phyloP scores from a whole-genome alignment of 2,888 invertebrate species.

The Apodemia duryi region DNA sequence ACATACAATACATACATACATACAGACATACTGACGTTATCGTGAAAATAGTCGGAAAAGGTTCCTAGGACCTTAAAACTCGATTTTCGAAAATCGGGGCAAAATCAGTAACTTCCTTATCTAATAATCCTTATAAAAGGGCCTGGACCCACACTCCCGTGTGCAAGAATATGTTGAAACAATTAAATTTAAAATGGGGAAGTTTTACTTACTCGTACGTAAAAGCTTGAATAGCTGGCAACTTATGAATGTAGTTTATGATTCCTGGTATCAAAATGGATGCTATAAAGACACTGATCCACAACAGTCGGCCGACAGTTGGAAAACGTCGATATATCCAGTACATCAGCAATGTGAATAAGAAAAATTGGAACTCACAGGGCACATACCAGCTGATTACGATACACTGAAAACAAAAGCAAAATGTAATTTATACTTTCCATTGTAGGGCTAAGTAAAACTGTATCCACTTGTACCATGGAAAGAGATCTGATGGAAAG shows the following conservation, averaged over 20 bases:
- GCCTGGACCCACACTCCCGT: no score
- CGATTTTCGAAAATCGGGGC: no score
- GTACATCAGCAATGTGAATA: slow-evolving; percentile 72
- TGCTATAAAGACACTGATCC: slow-evolving; percentile 48
- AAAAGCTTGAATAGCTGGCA: slow-evolving; percentile 77
- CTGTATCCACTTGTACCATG: no score
- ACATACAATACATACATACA: no score
- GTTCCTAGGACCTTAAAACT: no score
- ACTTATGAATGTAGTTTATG: slow-evolving; percentile 66
- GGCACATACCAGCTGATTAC: slow-evolving; percentile 84
- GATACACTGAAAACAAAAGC: slow-evolving; percentile 77
- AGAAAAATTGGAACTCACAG: slow-evolving; percentile 84
- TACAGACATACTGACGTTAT: no score
- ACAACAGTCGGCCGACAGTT: slow-evolving; percentile 53
- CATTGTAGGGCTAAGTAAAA: no score
- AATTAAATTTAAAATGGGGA: background rate
- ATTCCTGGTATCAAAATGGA: slow-evolving; percentile 73
- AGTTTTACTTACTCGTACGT: slow-evolving; percentile 71
- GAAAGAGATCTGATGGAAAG: no score
- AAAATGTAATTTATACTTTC: background rate
- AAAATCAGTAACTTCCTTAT: no score
- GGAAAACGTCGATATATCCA: slow-evolving; percentile 60
- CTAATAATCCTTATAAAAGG: no score
- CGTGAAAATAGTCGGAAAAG: no score
- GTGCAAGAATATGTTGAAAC: no score